These are phyloP conservation scores for Aporophyla lueneburgensis DNA, from an alignment of 2,888 invertebrate genomes.

Conservation along the genomic window DNA sequence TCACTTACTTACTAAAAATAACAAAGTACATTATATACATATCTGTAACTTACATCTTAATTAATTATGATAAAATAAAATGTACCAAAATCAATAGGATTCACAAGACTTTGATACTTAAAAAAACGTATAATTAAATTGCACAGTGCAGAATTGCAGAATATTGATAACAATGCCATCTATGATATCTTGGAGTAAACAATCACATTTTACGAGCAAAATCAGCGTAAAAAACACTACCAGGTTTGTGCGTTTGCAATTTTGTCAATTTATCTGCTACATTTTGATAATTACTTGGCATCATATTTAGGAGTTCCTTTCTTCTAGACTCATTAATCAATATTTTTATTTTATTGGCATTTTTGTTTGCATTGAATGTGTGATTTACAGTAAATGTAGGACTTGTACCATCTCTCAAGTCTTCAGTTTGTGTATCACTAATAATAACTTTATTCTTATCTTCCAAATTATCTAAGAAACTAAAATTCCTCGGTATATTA, in stretches of 20 bases:
- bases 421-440: neutral
- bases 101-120: neutral
- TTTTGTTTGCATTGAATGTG: constrained; percentile 35
- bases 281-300: constrained; percentile 25
- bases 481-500: constrained; percentile 70
- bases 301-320: constrained; percentile 42
- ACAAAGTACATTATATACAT: constrained; percentile 25
- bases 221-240: neutral
- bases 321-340: constrained; percentile 53
- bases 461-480: constrained; percentile 62
- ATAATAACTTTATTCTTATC: neutral
- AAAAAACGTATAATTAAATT: constrained; percentile 10
- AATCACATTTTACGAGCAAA: constrained; percentile 7
- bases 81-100: neutral
- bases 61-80: constrained; percentile 9
- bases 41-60: neutral
- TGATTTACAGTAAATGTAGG: constrained; percentile 17
- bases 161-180: constrained; percentile 26
- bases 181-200: neutral
- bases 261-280: neutral
- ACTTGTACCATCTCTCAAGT: constrained; percentile 2
- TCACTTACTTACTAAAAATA: constrained; percentile 25
- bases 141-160: neutral
- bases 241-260: neutral
- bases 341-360: constrained; percentile 43